Base-by-base conservation (phyloP, 2,113 vertebrate genomes). In the Osmerus eperlanus region DNA sequence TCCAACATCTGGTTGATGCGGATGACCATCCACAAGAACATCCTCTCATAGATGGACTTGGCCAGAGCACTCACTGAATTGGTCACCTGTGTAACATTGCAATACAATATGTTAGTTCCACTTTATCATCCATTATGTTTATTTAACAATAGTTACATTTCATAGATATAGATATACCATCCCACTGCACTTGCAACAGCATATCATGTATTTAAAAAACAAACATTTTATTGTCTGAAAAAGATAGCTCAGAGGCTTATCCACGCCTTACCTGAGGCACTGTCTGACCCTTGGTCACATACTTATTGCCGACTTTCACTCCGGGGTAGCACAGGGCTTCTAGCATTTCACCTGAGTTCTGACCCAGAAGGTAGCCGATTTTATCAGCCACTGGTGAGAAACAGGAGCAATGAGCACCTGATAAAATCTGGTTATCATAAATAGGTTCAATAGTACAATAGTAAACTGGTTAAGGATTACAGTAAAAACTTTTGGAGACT, bases 11-110 rank as follows among this genome's bases (percentile, higher is more conserved):
- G 63, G 41, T 75, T 75, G 56, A 79, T 75, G 11, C 53, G 25
- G 9, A 72, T 63, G 18, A 92, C 92, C 91, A 93, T 93, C 92
- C 90, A 93, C 54, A 91, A 83, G 85, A 92, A 92, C 90, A 92
- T 89, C 83, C 91, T 93, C 74, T 93, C 90, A 2, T 87, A 93
- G 71, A 93, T 72, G 0, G 91, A 89, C 71, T 92, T 93, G 56
- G 84, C 83, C 68, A 92, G 79, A 12, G 92, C 91, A 0, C 89
- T 87, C 55, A 90, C 91, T 0, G 87, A 72, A 71, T 90, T 88
- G 65, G 69, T 71, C 4, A 87, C 84, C 85, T 89, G 36, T 13
- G 25, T 32, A 4, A 32, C 29, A 32, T 23, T 23, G 23, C 23
- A 23, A 23, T 23, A 23, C 23, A 23, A 23, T 23, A 32, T 5